Percentiles rank a stretch among this genome's conserved stretches.
These are phyloP conservation scores for Brachyopa scutellaris DNA, from an alignment of 2,888 invertebrate species.

Conservation along the genomic window DNA sequence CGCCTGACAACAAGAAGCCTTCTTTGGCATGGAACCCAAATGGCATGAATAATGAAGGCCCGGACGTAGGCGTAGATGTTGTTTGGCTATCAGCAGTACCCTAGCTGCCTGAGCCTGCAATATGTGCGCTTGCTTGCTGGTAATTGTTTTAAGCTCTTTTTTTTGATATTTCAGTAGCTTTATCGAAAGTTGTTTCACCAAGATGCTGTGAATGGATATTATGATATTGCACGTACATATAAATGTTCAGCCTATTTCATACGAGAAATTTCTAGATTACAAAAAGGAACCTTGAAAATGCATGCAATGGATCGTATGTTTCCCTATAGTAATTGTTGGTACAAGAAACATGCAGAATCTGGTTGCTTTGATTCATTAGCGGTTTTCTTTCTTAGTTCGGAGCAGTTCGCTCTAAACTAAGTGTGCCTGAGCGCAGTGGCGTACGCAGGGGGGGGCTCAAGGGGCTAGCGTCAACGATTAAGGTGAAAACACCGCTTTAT, in stretches of 20 bases:
- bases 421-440: too few species aligned
- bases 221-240: background rate
- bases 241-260: background rate
- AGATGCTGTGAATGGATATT: background rate
- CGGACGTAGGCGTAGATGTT: slow-evolving; percentile 55
- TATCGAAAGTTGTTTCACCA: slow-evolving; percentile 1
- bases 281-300: too few species aligned
- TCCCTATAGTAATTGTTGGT: too few species aligned
- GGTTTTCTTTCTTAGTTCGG: too few species aligned
- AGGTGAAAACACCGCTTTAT: too few species aligned
- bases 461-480: too few species aligned
- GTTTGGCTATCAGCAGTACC: slow-evolving; percentile 27
- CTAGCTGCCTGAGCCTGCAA: slow-evolving; percentile 20
- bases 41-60: slow-evolving; percentile 44
- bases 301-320: too few species aligned
- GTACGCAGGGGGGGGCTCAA: too few species aligned
- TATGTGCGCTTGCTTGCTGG: slow-evolving; percentile 17
- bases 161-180: background rate
- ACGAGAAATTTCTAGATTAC: too few species aligned
- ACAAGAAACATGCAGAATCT: too few species aligned
- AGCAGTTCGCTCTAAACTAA: too few species aligned
- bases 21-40: slow-evolving; percentile 35
- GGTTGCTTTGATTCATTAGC: too few species aligned
- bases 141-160: slow-evolving; percentile 49
- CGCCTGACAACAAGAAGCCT: slow-evolving; percentile 60